Percentiles rank a stretch among this genome's conserved stretches.
phyloP scores from a whole-genome alignment of 2,888 invertebrate genomes.

The Pheosia tremula region DNA sequence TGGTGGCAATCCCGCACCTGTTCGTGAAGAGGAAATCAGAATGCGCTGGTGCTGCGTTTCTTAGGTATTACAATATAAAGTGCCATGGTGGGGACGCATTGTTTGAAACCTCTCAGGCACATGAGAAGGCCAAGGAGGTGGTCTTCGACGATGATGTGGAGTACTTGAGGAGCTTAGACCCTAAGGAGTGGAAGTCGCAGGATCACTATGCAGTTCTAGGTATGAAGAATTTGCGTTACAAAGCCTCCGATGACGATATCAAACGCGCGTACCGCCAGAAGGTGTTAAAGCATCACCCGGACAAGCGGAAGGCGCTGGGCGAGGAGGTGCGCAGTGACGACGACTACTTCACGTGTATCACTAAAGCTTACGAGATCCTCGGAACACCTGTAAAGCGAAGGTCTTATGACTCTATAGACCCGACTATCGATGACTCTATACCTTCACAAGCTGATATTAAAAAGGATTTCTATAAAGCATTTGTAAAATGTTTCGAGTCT shows the following conservation, averaged over 20 bases:
- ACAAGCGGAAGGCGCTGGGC: conserved; percentile 96
- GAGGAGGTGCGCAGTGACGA: conserved; percentile 95
- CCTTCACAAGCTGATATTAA: conserved; percentile 91
- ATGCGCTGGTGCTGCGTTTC: conserved; percentile 79
- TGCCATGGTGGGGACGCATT: conserved; percentile 78
- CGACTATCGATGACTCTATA: conserved; percentile 94
- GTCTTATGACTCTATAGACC: conserved; percentile 98
- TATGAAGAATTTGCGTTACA: conserved; percentile 91
- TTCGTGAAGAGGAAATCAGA: conserved; percentile 73
- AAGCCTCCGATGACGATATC: conserved; percentile 96
- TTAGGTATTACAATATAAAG: conserved; percentile 78
- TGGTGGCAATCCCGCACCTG: conserved; percentile 65
- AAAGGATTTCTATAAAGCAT: conserved; percentile 90
- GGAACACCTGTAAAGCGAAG: conserved; percentile 92
- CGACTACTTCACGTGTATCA: conserved; percentile 99
- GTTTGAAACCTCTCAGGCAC: conserved; percentile 68
- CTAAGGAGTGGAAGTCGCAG: conserved; percentile 98
- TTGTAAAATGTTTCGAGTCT: conserved; percentile 88
- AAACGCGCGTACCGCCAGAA: conserved; percentile 94
- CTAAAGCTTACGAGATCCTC: conserved; percentile 96
- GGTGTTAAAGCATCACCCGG: conserved; percentile 96
- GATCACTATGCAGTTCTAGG: conserved; percentile 99
- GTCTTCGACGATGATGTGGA: conserved; percentile 89
- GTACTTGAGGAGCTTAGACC: conserved; percentile 94
- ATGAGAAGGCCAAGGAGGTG: conserved; percentile 74